Evolutionary conservation across 2,888 invertebrate species (phyloP), one percentile per base, ranked within the genome.

Genomic region (Eumerus sabulonum): DNA sequence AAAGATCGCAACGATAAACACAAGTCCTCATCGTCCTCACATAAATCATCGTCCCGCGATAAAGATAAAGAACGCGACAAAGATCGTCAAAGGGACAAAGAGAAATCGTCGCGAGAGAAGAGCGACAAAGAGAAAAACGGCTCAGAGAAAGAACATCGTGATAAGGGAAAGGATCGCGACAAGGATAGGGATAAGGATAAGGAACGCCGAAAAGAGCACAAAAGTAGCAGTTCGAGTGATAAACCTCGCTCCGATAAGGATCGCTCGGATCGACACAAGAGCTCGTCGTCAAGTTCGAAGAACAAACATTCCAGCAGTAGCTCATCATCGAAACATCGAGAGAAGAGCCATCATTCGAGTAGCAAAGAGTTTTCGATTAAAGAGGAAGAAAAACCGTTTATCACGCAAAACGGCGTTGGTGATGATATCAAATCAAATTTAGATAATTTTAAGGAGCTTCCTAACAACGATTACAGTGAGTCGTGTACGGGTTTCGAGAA

Each of bases 1-100:
- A 88, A 90, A 63, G 90, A 89, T 82, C 89, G 90, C 38, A 88
- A 86, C 83, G 90, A 91, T 42, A 87, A 90, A 82, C 89, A 90
- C 83, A 88, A 87, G 82, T 85, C 85, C 9, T 85, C 86, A 11
- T 85, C 85, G 12, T 82, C 81, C 86, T 85, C 90, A 88, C 82
- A 89, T 51, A 86, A 87, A 76, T 84, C 84, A 45, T 87, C 86
- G 4, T 85, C 85, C 12, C 90, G 90, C 14, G 90, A 87, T 48
- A 88, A 87, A 56, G 88, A 88, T 66, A 88, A 87, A 56, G 87
- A 84, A 60, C 83, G 85, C 45, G 85, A 85, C 74, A 90, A 89
- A 73, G 88, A 89, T 76, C 88, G 84, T 51, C 85, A 88, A 44
- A 85, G 84, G 79, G 83, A 85, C 44, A 83, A 82, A 82, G 87